Base-by-base conservation (phyloP, 2,797 vertebrate genomes). In the Mormyrus hasselquistii region DNA sequence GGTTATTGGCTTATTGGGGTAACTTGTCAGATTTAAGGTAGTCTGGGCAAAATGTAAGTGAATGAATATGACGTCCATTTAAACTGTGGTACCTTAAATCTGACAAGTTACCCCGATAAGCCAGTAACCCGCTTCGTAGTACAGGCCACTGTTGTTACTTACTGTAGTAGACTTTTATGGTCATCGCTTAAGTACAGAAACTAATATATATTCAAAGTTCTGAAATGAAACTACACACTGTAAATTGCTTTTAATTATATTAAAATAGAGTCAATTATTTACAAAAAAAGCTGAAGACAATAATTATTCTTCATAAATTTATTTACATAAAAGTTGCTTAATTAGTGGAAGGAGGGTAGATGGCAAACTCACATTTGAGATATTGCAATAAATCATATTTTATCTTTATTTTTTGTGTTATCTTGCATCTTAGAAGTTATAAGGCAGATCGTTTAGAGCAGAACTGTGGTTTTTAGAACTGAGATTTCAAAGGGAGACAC, bases 321-420 rank as follows among this genome's bases (percentile, higher is more conserved):
- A 86, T 57, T 86, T 86, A 10, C 52, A 41, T 86, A 86, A 19
- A 86, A 86, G 85, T 41, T 86, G 10, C 49, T 86, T 55, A 53
- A 86, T 55, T 29, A 4, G 6, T 86, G 14, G 50, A 50, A 34
- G 34, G 16, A 19, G 85, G 14, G 12, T 52, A 86, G 12, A 57
- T 57, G 85, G 7, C 9, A 53, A 86, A 34, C 9, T n/a, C 41
- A 53, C n/a, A 52, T 86, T 53, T 50, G n/a, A 29, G 41, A 41
- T 86, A 86, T 55, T 53, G 0, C 12, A 86, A 86, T 57, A 57
- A 55, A 86, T 19, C 6, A 9, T 22, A 47, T 34, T 55, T 53
- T 25, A 53, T 22, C 55, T 34, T 53, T 47, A 86, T 73, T 34
- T 73, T 73, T 34, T 69, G 29, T 8, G 12, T 19, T 25, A 25